Evolutionary conservation across 1,140 invertebrate species (phyloP), one percentile per base, ranked within the genome.

Genomic region (Magallana ariakensis): DNA sequence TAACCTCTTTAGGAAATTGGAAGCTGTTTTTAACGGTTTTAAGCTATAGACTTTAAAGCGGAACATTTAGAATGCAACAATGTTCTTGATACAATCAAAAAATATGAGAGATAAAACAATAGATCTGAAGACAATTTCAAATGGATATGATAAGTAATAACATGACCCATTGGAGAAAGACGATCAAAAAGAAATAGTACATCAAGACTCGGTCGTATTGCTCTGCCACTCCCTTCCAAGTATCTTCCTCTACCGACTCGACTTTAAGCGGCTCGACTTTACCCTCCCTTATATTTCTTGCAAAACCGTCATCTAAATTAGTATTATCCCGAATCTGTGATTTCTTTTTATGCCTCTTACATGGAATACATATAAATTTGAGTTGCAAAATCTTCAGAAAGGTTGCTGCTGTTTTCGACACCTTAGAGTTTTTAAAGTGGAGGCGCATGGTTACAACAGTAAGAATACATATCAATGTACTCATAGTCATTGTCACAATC

Each of bases 401-500:
- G 10, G 33, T 26, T 10, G 33, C 8, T 33, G 19, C 19, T 75
- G 1, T 33, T 26, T 26, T 75, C 33, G 66, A 75, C 13, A 75
- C 66, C 26, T 19, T 11, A 9, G 66, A 13, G 16, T 82, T 22
- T 82, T 82, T 82, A 13, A 82, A 82, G 33, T 82, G 55, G 46
- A 82, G 15, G 9, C 16, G 15, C n/a, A 56, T 53, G 8, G n/a
- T 82, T 0, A 82, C 55, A 56, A 82, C 55, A 19, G 80, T 22
- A 9, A 82, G 33, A 19, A 82, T 9, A 19, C 80, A 82, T 56
- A 82, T 54, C 16, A 82, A 54, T 16, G 80, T 82, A 26, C 84
- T 85, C 13, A 54, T 60, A 4, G 33, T 9, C 75, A 86, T 82
- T 33, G 60, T 46, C 6, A 86, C 80, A 7, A 86, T 80, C 10